Evolutionary conservation across 1,140 invertebrate genomes (phyloP).

Genomic region (Hylaeus anthracinus): DNA sequence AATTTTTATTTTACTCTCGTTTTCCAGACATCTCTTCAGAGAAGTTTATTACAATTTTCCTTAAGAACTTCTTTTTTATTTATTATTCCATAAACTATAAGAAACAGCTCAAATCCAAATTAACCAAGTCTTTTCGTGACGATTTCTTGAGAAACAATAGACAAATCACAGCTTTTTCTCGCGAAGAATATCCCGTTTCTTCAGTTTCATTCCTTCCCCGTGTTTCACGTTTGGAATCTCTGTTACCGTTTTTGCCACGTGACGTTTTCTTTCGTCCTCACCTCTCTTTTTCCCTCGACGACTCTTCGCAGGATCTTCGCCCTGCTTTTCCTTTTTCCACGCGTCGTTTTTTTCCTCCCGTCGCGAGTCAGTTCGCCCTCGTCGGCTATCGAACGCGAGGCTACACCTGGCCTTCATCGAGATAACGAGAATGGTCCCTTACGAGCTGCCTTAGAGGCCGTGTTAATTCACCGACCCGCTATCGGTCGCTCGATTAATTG

Average conservation of each 20-base stretch:
- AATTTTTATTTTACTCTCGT: too few species aligned
- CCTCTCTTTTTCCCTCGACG: too few species aligned
- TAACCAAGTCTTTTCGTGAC: background rate
- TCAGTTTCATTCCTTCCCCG: too few species aligned
- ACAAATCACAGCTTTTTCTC: too few species aligned
- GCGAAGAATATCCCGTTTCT: background rate
- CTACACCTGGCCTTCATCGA: constrained; percentile 35
- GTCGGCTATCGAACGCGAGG: constrained; percentile 7
- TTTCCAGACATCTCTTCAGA: too few species aligned
- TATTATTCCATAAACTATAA: too few species aligned
- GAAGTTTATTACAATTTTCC: too few species aligned
- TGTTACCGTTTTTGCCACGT: background rate
- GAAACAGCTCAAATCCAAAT: too few species aligned
- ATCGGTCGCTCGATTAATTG: constrained; percentile 34
- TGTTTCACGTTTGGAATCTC: background rate
- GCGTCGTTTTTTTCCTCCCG: too few species aligned
- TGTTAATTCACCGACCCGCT: constrained; percentile 25
- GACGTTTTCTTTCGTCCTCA: background rate
- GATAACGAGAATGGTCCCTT: constrained; percentile 28
- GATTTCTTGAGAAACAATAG: too few species aligned
- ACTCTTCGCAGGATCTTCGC: background rate
- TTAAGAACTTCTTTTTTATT: too few species aligned
- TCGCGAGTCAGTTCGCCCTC: background rate
- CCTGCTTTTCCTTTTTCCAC: too few species aligned
- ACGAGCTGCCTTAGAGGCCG: background rate